These are phyloP conservation scores for Corythaixoides concolor DNA, from an alignment of 2,113 vertebrate species.

Conservation along the genomic window DNA sequence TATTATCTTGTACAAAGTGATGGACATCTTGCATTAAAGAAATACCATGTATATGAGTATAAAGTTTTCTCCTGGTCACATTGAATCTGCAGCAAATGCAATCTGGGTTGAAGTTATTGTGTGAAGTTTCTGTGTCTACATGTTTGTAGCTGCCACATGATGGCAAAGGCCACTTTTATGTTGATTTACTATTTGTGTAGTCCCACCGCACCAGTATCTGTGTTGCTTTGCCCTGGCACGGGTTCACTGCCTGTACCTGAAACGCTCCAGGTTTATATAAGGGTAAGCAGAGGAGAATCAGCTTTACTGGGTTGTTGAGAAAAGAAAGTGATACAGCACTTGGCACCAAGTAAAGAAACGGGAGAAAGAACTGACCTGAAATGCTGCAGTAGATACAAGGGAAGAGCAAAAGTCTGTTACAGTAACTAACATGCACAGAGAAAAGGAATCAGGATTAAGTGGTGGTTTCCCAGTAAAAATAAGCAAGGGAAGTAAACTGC, in stretches of 20 bases:
- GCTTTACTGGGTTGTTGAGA: background rate
- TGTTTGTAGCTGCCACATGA: background rate
- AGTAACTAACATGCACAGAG: background rate
- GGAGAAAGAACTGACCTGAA: background rate
- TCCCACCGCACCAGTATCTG: background rate
- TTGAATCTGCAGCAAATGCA: background rate
- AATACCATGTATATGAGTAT: background rate
- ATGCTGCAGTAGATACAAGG: background rate
- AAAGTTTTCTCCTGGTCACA: background rate
- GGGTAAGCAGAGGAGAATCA: background rate
- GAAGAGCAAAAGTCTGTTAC: background rate
- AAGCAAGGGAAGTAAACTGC: background rate
- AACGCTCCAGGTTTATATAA: background rate
- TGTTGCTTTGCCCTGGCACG: background rate
- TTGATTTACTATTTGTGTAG: background rate
- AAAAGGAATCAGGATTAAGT: background rate
- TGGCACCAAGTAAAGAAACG: background rate
- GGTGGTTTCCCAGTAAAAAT: conserved; percentile 20
- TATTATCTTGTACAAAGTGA: background rate
- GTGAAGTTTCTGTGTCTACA: background rate
- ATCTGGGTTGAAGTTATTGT: rapidly evolving
- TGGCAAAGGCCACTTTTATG: background rate
- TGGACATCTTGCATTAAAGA: background rate
- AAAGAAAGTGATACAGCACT: background rate
- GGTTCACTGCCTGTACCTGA: background rate